Percentiles rank a stretch among this genome's conserved stretches.
phyloP scores from a whole-genome alignment of 2,888 invertebrate genomes.

The Cepaea hortensis region DNA sequence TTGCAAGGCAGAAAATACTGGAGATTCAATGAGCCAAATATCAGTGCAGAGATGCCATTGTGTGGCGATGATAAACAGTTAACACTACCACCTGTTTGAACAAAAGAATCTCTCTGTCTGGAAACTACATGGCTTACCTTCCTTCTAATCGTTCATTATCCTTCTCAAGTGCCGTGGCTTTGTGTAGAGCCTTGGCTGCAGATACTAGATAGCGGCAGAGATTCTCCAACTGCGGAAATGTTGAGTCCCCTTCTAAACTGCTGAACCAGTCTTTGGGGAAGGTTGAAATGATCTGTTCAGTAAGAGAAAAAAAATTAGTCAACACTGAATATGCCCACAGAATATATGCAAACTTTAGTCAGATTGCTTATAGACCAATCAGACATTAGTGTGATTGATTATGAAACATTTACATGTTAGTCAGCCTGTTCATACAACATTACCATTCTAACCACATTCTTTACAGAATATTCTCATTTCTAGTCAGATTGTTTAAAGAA shows the following conservation, averaged over 20 bases:
- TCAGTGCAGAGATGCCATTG: no score
- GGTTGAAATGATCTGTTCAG: conserved; percentile 67
- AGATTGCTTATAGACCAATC: not conserved
- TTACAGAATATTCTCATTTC: not conserved
- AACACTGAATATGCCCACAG: no score
- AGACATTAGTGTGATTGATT: not conserved
- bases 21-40: no score
- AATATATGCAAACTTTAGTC: no score
- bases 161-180: conserved; percentile 54
- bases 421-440: not conserved
- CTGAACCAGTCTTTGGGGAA: conserved; percentile 74
- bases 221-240: conserved; percentile 72
- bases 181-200: conserved; percentile 65
- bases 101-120: no score
- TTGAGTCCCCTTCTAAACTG: conserved; percentile 66
- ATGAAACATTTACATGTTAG: not conserved
- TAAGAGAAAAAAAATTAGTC: not conserved
- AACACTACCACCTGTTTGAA: no score
- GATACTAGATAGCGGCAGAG: conserved; percentile 69
- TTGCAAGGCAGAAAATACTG: no score
- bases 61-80: no score
- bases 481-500: no score
- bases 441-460: not conserved
- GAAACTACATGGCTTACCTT: conserved; percentile 56
- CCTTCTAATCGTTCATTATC: conserved; percentile 64